These are phyloP conservation scores for Tenualosa ilisha DNA, from an alignment of 2,797 vertebrate species.

Conservation along the genomic window DNA sequence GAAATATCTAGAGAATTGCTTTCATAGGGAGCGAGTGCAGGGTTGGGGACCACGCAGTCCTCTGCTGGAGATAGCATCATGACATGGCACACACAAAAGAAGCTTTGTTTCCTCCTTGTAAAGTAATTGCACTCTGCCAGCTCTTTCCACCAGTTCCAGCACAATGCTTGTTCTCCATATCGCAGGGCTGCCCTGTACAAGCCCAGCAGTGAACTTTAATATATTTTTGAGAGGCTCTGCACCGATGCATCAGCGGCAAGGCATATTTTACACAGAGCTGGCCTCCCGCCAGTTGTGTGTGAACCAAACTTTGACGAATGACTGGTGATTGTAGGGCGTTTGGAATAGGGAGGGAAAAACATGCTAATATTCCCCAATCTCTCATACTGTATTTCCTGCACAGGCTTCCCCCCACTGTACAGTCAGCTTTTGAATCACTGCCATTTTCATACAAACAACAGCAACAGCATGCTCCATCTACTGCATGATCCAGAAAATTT, in stretches of 20 bases:
- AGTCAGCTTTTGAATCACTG: constrained; percentile 57
- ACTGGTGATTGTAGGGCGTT: not conserved
- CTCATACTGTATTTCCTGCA: constrained; percentile 33
- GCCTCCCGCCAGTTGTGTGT: not conserved
- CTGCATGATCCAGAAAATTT: constrained; percentile 43
- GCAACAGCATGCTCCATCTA: constrained; percentile 61
- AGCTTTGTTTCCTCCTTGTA: constrained; percentile 56
- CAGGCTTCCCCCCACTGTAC: not conserved
- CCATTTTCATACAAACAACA: constrained; percentile 63
- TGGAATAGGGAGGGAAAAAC: not conserved
- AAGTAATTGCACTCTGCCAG: constrained; percentile 47
- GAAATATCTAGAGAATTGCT: constrained; percentile 55
- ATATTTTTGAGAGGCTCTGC: constrained; percentile 4
- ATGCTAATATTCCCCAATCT: constrained; percentile 44
- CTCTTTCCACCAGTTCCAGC: constrained; percentile 44
- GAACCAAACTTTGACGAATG: constrained; percentile 23
- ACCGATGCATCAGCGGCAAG: not conserved
- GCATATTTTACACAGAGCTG: not conserved
- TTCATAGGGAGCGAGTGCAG: constrained; percentile 41
- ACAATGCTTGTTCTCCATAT: constrained; percentile 13
- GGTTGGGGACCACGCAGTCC: constrained; percentile 34
- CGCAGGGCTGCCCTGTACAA: not conserved
- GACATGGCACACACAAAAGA: constrained; percentile 58
- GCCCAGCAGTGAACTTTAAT: constrained; percentile 1
- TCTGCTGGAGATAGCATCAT: constrained; percentile 44